Percentiles rank a stretch among this genome's conserved stretches.
These are phyloP conservation scores for Naja naja DNA, from an alignment of 2,113 vertebrate species.

Conservation along the genomic window DNA sequence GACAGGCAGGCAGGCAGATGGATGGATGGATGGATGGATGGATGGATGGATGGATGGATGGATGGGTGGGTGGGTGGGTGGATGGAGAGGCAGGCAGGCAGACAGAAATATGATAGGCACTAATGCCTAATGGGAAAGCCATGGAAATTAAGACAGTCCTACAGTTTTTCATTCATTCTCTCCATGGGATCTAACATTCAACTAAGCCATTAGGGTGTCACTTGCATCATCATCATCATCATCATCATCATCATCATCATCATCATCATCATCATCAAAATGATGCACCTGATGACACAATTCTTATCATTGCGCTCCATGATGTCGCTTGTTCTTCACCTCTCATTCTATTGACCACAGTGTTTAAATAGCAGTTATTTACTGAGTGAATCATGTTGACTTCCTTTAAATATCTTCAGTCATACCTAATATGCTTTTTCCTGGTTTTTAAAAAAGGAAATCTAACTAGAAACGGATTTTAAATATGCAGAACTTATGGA, in stretches of 20 bases:
- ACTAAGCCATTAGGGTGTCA: not conserved
- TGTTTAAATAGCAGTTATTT: not conserved
- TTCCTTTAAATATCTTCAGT: not conserved
- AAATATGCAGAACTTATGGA: not conserved
- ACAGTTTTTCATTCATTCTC: not conserved
- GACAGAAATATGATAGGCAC: not conserved
- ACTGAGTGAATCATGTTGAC: too few relatives aligned
- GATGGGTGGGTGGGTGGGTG: too few relatives aligned
- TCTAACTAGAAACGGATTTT: not conserved
- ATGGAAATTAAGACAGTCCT: not conserved
- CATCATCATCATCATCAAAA: not conserved
- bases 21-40: too few relatives aligned
- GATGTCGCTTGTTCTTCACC: not conserved
- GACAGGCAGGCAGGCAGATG: too few relatives aligned
- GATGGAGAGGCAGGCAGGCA: not conserved
- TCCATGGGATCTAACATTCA: too few relatives aligned
- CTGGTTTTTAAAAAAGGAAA: not conserved
- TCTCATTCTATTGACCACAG: not conserved
- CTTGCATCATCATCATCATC: not conserved
- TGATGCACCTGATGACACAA: not conserved
- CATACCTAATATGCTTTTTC: not conserved
- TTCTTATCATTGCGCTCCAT: not conserved
- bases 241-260: not conserved
- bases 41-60: too few relatives aligned
- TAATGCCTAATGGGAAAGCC: not conserved